Evolutionary conservation across 2,113 vertebrate species (phyloP).

Genomic region (Proteles cristata): DNA sequence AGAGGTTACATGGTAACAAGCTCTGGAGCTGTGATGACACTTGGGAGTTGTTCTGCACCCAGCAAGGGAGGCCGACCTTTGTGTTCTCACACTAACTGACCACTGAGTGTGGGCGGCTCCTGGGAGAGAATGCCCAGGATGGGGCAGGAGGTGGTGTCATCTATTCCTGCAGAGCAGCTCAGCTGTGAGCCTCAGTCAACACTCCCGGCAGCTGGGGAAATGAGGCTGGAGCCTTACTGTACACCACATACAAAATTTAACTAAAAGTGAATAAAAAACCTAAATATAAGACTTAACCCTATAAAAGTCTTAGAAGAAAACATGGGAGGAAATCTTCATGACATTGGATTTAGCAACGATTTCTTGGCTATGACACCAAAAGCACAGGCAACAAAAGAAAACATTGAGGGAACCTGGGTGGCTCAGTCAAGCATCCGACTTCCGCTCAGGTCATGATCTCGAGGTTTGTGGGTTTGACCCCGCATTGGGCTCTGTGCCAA

Average conservation of each 20-base stretch:
- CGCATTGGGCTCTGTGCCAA: no score
- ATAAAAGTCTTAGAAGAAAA: not conserved
- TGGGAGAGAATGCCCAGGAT: not conserved
- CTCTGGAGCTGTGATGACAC: not conserved
- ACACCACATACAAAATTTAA: not conserved
- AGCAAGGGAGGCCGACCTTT: not conserved
- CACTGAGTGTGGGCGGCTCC: no score
- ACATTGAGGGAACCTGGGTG: not conserved
- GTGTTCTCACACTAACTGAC: not conserved
- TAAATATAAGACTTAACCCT: not conserved
- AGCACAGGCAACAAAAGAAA: not conserved
- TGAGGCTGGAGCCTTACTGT: not conserved
- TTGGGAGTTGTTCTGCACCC: not conserved
- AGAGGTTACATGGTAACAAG: not conserved
- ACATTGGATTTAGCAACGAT: not conserved
- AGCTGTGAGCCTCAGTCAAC: not conserved
- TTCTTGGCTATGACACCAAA: conserved; percentile 11
- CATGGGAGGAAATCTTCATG: not conserved
- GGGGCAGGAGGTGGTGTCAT: not conserved
- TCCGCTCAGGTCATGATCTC: no score
- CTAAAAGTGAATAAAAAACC: not conserved
- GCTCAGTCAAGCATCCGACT: no score
- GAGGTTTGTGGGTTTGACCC: no score
- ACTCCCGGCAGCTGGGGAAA: not conserved
- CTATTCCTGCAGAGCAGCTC: not conserved